These are phyloP conservation scores for Discoglossus pictus DNA, from an alignment of 2,797 vertebrate species.

Conservation along the genomic window DNA sequence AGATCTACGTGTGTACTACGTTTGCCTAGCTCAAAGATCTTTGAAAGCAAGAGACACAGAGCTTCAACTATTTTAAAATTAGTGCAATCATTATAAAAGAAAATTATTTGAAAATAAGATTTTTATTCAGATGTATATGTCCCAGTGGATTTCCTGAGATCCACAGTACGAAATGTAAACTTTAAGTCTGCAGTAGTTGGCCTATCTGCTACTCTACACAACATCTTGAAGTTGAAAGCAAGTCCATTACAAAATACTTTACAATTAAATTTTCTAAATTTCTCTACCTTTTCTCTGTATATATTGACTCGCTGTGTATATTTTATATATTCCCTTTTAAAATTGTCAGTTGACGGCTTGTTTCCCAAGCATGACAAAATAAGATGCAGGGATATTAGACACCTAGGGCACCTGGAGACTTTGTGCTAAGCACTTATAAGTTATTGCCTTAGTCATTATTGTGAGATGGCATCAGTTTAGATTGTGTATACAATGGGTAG, in stretches of 20 bases:
- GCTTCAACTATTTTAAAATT: slow-evolving; percentile 5
- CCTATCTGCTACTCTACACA: background rate
- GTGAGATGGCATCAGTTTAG: slow-evolving; percentile 6
- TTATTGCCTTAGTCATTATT: slow-evolving; percentile 24
- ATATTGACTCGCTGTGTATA: no score
- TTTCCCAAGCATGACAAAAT: no score
- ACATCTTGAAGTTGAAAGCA: no score
- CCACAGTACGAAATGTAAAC: background rate
- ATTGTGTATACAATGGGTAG: no score
- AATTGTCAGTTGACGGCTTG: no score
- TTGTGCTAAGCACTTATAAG: slow-evolving; percentile 41
- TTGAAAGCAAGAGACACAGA: background rate
- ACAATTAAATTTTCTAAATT: no score
- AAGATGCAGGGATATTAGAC: no score
- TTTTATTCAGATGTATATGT: background rate
- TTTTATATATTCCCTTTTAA: no score
- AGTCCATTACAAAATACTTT: no score
- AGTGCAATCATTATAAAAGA: background rate
- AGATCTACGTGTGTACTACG: slow-evolving; percentile 15
- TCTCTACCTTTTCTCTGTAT: no score
- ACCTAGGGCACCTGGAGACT: no score
- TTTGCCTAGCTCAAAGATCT: background rate
- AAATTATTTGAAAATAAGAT: background rate
- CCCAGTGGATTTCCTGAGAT: background rate
- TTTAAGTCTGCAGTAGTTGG: background rate